Base-by-base conservation (phyloP, 1,140 invertebrate genomes). In the Bactericera cockerelli region DNA sequence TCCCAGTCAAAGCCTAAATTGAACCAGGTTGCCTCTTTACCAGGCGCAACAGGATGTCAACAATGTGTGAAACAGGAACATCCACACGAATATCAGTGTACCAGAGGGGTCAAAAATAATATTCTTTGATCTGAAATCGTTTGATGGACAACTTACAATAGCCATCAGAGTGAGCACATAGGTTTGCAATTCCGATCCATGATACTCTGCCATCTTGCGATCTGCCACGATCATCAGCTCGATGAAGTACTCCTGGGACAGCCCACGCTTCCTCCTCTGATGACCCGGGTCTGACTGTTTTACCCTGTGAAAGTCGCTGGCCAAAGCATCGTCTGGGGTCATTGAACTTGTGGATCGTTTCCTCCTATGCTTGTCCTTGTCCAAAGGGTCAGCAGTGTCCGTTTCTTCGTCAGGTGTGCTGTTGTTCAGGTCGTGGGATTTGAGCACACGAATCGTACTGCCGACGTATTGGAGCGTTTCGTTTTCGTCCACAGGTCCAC, bases 181-280 rank as follows among this genome's bases (percentile, higher is more conserved):
- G 55, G 77, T 71, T 56, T 77, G 73, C 2, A 89, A 70, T 36
- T 74, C 72, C 10, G 65, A 65, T 8, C 76, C 75, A 66, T 92
- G 87, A 66, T 87, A 90, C 19, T 79, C 71, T 1, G 76, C 68
- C 88, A 92, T 91, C 65, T 81, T 84, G 13, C 71, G 70, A 68
- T 92, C 89, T 25, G 86, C 84, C 2, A 87, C 86, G 6, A 91
- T 78, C 70, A 89, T 75, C 26, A 89, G 77, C 72, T 90, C 87
- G 31, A 91, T 77, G 64, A 81, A 84, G 68, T 85, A 82, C 63
- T 83, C 78, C 63, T 76, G 74, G 14, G 80, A 76, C n/a, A 65
- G 59, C 49, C 65, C 67, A 26, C 67, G 42, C 42, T 67, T 68
- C 31, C 59, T 64, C 53, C 63, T 25, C 14, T 19, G 3, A n/a